Percentiles rank a stretch among this genome's conserved stretches.
Evolutionary conservation across 2,797 vertebrate species (phyloP).

Genomic region (Dermochelys coriacea): DNA sequence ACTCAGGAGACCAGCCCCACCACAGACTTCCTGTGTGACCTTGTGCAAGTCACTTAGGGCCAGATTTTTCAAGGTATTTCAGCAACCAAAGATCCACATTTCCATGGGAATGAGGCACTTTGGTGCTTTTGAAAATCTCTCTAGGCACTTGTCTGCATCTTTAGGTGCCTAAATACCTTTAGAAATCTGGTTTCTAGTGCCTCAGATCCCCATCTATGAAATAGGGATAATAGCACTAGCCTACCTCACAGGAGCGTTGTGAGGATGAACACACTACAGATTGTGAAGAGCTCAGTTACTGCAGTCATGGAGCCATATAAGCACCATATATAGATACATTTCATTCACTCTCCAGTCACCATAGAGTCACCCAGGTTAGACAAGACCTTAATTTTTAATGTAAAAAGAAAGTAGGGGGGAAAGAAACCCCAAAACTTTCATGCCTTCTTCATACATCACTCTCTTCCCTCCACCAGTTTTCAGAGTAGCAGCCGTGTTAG

Average conservation of each 20-base stretch:
- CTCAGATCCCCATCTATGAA: constrained; percentile 22
- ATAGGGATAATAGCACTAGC: constrained; percentile 5
- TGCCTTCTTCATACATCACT: background rate
- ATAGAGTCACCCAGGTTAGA: background rate
- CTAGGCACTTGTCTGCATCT: constrained; percentile 4
- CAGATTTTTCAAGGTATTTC: background rate
- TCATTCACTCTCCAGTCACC: background rate
- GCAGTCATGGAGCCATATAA: background rate
- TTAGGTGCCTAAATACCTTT: constrained; percentile 13
- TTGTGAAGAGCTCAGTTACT: background rate
- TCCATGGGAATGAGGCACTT: background rate
- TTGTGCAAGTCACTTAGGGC: background rate
- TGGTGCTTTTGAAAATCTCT: background rate
- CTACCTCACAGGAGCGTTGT: constrained; percentile 6
- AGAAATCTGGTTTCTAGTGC: background rate
- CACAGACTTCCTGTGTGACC: background rate
- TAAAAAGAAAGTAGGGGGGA: background rate
- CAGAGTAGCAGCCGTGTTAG: too few relatives aligned
- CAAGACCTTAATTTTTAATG: background rate
- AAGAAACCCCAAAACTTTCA: background rate
- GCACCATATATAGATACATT: background rate
- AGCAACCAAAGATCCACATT: background rate
- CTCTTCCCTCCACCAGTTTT: background rate
- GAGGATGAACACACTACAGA: background rate
- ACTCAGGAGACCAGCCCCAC: background rate